These are phyloP conservation scores for Proales similis DNA, from an alignment of 1,140 invertebrate genomes.

Conservation along the genomic window DNA sequence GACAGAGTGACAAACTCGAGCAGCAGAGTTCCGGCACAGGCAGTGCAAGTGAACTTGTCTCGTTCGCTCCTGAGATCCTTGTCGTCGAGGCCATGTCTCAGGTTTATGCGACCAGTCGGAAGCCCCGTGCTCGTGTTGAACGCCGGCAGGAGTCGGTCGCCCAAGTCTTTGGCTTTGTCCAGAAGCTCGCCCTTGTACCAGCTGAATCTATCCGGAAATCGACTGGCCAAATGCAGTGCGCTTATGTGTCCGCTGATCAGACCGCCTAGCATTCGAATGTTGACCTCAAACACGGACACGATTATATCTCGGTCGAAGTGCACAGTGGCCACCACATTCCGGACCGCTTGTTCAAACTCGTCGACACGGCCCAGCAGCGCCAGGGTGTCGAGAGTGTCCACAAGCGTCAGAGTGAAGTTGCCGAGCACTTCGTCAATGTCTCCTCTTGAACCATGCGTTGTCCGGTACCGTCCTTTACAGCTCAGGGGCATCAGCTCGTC, in stretches of 20 bases:
- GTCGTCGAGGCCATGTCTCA: conserved; percentile 36
- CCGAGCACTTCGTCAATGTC: conserved; percentile 91
- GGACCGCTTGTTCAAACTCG: conserved; percentile 84
- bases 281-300: conserved; percentile 96
- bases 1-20: conserved; percentile 92
- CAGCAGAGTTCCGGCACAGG: conserved; percentile 96
- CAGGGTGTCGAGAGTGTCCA: conserved; percentile 86
- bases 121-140: conserved; percentile 97
- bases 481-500: conserved; percentile 96
- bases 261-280: conserved; percentile 87
- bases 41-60: conserved; percentile 76
- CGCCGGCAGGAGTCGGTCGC: conserved; percentile 79
- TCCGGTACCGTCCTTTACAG: conserved; percentile 79
- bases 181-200: conserved; percentile 89
- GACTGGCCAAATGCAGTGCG: conserved; percentile 68
- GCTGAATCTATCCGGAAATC: conserved; percentile 61
- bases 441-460: conserved; percentile 70
- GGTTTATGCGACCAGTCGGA: conserved; percentile 75
- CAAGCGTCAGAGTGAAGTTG: conserved; percentile 91
- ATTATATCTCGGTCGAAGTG: conserved; percentile 86
- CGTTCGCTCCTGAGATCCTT: conserved; percentile 38
- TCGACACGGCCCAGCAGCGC: conserved; percentile 82
- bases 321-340: conserved; percentile 68
- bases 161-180: conserved; percentile 80
- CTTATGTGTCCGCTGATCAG: conserved; percentile 85